Conservation (phyloP, 2,888 invertebrate genomes). For the Trichogramma evanescens region DNA sequence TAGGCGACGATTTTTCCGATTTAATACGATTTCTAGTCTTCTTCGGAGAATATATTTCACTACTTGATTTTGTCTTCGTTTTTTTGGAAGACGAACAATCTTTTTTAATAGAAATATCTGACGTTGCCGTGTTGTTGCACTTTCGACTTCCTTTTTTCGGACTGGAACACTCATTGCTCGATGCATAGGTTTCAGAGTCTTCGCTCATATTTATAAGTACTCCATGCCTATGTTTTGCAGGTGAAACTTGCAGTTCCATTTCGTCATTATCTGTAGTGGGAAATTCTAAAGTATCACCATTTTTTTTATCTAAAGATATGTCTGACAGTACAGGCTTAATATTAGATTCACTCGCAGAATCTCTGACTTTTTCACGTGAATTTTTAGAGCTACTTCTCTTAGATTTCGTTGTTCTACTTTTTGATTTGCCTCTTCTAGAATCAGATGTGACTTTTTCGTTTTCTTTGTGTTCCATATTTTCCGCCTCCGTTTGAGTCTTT, state of each 20-base stretch:
- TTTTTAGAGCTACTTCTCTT: constrained; percentile 25
- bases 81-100: background rate
- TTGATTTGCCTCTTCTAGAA: constrained; percentile 17
- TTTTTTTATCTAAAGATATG: too few relatives aligned
- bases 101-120: constrained; percentile 5
- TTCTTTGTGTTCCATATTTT: too few relatives aligned
- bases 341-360: background rate
- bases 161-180: constrained; percentile 18
- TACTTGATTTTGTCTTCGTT: background rate
- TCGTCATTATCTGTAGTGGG: background rate
- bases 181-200: constrained; percentile 17
- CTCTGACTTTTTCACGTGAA: constrained; percentile 14
- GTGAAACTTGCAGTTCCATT: background rate
- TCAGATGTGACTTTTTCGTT: too few relatives aligned
- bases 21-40: too few relatives aligned
- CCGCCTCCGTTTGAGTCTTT: too few relatives aligned
- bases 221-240: background rate
- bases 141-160: constrained; percentile 26
- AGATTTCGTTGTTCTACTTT: constrained; percentile 22
- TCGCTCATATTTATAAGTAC: constrained; percentile 11
- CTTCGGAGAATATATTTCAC: too few relatives aligned
- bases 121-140: constrained; percentile 22
- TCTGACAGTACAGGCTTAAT: too few relatives aligned
- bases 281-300: too few relatives aligned
- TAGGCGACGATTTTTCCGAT: too few relatives aligned